phyloP scores from a whole-genome alignment of 2,797 vertebrate genomes.

The Prionace glauca region DNA sequence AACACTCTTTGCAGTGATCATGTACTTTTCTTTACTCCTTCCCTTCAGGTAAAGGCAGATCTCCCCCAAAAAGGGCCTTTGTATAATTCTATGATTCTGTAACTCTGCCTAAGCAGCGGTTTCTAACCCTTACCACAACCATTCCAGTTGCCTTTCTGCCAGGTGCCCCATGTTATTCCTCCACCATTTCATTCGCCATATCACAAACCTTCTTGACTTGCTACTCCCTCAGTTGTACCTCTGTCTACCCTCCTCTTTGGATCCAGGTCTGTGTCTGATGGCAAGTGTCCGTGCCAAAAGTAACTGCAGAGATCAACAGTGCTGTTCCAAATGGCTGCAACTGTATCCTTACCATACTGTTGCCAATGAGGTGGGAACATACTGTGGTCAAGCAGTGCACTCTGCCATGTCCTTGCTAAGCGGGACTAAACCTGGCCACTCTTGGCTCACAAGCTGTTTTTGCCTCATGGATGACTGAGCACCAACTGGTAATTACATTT shows the following conservation, averaged over 20 bases:
- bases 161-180: background rate
- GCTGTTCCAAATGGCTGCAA: background rate
- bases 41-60: background rate
- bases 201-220: background rate
- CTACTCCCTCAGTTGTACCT: background rate
- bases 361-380: background rate
- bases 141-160: background rate
- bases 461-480: background rate
- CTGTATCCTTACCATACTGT: background rate
- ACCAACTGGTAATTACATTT: background rate
- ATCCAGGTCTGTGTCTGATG: background rate
- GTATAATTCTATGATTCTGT: background rate
- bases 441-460: background rate
- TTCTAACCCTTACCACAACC: background rate
- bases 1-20: background rate
- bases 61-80: no score
- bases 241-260: background rate
- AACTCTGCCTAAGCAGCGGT: background rate
- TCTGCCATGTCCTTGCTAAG: background rate
- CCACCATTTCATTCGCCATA: background rate
- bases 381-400: background rate
- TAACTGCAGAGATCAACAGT: background rate
- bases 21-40: background rate
- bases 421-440: background rate
- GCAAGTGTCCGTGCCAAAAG: background rate